These are phyloP conservation scores for Calephelis nemesis DNA, from an alignment of 1,140 invertebrate genomes.

Conservation along the genomic window DNA sequence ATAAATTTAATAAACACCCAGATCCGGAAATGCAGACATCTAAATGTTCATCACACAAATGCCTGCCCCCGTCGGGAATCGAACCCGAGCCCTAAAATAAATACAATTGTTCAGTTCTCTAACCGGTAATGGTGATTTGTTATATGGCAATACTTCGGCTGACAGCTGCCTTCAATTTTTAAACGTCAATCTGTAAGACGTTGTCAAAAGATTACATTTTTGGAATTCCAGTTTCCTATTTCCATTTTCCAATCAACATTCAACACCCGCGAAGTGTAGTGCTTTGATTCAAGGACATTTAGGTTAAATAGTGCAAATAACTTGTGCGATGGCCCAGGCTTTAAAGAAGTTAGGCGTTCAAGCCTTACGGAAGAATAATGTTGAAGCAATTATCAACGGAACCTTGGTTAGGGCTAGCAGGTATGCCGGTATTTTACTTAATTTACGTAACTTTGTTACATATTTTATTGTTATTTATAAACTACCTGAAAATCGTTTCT, in stretches of 20 bases:
- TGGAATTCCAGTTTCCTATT: background rate
- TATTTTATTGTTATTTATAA: background rate
- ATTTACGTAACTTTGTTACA: conserved; percentile 55
- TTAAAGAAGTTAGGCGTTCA: conserved; percentile 60
- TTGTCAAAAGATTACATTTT: background rate
- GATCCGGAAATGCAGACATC: too few relatives aligned
- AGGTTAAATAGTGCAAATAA: background rate
- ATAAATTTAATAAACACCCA: too few relatives aligned
- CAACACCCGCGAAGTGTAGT: background rate
- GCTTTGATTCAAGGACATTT: background rate
- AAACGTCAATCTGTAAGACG: background rate
- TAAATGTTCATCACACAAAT: too few relatives aligned
- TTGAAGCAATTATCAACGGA: conserved; percentile 43
- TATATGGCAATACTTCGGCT: too few relatives aligned
- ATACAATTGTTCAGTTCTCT: too few relatives aligned
- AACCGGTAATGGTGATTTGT: too few relatives aligned
- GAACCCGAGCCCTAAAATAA: too few relatives aligned
- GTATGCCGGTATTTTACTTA: conserved; percentile 54
- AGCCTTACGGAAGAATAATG: conserved; percentile 61
- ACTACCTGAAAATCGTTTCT: too few relatives aligned
- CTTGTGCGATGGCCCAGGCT: conserved; percentile 53
- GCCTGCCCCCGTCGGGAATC: too few relatives aligned
- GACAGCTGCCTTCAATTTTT: too few relatives aligned
- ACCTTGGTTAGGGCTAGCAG: conserved; percentile 52
- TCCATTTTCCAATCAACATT: background rate